These are phyloP conservation scores for Rhinogobius similis DNA, from an alignment of 2,113 vertebrate genomes.

Conservation along the genomic window DNA sequence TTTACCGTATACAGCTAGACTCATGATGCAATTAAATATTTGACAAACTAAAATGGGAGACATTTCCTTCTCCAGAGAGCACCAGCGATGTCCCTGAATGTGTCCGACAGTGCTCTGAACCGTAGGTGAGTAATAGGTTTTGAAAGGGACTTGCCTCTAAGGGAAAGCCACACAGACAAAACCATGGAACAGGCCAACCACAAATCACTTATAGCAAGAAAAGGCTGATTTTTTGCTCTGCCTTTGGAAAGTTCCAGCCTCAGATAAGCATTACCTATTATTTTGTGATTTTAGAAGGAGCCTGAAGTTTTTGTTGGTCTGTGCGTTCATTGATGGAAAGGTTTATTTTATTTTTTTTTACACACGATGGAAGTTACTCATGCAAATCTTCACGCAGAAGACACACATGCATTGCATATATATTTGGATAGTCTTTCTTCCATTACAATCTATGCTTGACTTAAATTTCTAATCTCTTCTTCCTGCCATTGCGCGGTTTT, in stretches of 20 bases:
- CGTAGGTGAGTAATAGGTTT: slow-evolving; percentile 25
- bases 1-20: slow-evolving; percentile 36
- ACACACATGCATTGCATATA: neutral
- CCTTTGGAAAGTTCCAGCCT: slow-evolving; percentile 14
- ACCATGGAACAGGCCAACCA: slow-evolving; percentile 24
- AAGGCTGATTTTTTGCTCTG: slow-evolving; percentile 8
- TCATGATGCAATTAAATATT: slow-evolving; percentile 62
- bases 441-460: neutral
- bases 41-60: slow-evolving; percentile 32
- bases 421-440: slow-evolving; percentile 6
- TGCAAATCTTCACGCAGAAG: neutral
- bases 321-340: neutral
- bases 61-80: slow-evolving; percentile 39
- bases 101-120: slow-evolving; percentile 2
- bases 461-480: neutral
- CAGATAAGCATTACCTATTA: slow-evolving; percentile 23
- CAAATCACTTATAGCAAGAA: slow-evolving; percentile 22
- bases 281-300: slow-evolving; percentile 18
- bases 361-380: neutral
- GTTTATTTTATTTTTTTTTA: neutral
- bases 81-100: slow-evolving; percentile 18
- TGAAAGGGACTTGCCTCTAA: neutral
- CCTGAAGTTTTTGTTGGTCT: slow-evolving; percentile 9
- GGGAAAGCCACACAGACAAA: slow-evolving; percentile 20
- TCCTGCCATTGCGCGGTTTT: neutral